A percentile compares a stretch with the other conserved stretches of the same genome.
Evolutionary conservation across 2,888 invertebrate genomes (phyloP).

Genomic region (Galeruca laticollis): DNA sequence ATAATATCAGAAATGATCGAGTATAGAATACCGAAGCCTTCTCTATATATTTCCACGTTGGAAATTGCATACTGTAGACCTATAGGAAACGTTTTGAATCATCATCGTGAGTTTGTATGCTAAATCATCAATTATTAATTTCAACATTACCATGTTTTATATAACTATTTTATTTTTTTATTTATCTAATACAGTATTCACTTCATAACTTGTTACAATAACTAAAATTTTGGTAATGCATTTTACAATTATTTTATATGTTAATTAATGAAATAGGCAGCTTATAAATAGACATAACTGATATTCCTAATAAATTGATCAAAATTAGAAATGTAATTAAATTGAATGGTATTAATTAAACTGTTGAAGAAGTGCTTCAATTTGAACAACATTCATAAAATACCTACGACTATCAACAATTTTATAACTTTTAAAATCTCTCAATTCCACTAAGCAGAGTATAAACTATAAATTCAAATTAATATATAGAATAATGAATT

Average conservation of each 20-base stretch:
- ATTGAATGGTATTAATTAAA: background rate
- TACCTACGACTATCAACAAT: no score
- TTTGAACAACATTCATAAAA: background rate
- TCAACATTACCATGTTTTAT: background rate
- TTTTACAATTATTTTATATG: slow-evolving; percentile 8
- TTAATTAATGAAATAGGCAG: slow-evolving; percentile 2
- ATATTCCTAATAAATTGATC: slow-evolving; percentile 2
- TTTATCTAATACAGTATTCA: background rate
- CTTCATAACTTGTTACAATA: background rate
- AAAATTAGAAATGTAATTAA: background rate
- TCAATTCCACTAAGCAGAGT: background rate
- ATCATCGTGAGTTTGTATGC: no score
- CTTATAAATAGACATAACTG: slow-evolving; percentile 23
- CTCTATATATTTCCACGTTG: no score
- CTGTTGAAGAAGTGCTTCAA: background rate
- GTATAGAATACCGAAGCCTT: no score
- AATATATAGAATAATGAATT: no score
- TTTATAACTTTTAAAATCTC: no score
- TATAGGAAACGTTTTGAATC: no score
- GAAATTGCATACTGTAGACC: no score
- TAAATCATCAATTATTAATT: no score
- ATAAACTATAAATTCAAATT: background rate
- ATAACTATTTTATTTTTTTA: slow-evolving; percentile 1
- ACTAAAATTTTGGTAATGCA: background rate
- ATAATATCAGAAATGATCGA: no score